Conservation (phyloP, 2,888 invertebrate genomes). For the Bembecia ichneumoniformis region DNA sequence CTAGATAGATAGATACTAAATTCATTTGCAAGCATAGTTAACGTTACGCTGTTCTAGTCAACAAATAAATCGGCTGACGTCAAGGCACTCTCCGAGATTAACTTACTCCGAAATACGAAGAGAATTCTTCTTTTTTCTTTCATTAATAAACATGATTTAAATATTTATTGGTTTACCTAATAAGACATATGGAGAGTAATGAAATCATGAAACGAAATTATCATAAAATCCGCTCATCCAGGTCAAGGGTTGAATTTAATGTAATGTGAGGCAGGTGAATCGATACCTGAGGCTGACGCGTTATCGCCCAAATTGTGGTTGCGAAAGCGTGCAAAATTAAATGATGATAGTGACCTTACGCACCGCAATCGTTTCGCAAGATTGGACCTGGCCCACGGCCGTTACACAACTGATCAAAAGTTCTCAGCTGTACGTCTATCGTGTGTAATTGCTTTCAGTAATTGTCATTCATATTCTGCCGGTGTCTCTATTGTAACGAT, state of each 20-base stretch:
- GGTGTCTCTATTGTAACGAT: slow-evolving; percentile 9
- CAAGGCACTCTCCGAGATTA: too few species aligned
- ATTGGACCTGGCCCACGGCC: slow-evolving; percentile 12
- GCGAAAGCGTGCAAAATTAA: slow-evolving; percentile 62
- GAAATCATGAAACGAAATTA: too few species aligned
- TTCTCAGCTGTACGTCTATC: slow-evolving; percentile 18
- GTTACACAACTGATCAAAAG: slow-evolving; percentile 36
- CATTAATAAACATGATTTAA: too few species aligned
- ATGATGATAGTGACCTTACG: slow-evolving; percentile 62
- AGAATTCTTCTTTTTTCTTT: too few species aligned
- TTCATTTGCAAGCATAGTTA: too few species aligned
- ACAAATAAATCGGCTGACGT: too few species aligned
- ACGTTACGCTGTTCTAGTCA: too few species aligned
- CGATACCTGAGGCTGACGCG: neutral
- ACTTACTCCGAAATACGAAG: too few species aligned
- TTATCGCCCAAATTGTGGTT: slow-evolving; percentile 18
- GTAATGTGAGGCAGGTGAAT: neutral
- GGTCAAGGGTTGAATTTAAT: slow-evolving; percentile 8
- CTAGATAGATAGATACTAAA: too few species aligned
- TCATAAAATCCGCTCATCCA: slow-evolving; percentile 1
- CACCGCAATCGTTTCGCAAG: slow-evolving; percentile 47
- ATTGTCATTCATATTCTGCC: slow-evolving; percentile 21
- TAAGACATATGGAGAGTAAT: too few species aligned
- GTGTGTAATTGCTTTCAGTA: slow-evolving; percentile 28
- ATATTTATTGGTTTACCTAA: too few species aligned